phyloP scores from a whole-genome alignment of 2,113 vertebrate genomes.

The Embiotoca jacksoni region DNA sequence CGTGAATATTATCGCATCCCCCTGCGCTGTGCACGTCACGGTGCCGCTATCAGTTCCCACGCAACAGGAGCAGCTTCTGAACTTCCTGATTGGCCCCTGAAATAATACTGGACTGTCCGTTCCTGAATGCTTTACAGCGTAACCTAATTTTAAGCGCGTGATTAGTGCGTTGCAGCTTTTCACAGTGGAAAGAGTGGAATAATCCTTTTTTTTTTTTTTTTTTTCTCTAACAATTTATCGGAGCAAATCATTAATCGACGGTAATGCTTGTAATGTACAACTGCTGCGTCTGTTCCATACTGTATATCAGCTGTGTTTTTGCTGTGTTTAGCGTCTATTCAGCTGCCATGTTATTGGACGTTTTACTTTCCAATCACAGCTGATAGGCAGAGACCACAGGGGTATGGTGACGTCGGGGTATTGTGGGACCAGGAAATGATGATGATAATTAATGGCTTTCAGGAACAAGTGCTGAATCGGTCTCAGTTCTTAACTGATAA shows the following conservation, averaged over 20 bases:
- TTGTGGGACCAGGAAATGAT: conserved; percentile 7
- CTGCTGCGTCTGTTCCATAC: background rate
- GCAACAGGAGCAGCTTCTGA: no score
- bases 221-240: background rate
- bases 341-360: background rate
- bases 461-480: conserved; percentile 6
- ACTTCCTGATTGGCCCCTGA: no score
- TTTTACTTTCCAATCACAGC: background rate
- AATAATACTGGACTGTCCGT: no score
- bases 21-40: no score
- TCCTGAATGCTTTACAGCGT: no score
- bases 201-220: no score
- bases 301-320: no score
- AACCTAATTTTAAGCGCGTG: no score
- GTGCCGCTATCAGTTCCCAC: no score
- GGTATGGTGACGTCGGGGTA: background rate
- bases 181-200: no score
- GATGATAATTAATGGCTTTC: conserved; percentile 28
- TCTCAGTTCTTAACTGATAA: conserved; percentile 1
- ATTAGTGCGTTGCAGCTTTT: no score
- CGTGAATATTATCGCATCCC: no score
- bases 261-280: background rate
- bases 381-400: background rate
- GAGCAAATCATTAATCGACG: background rate
- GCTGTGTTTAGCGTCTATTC: background rate